Percentiles rank a stretch among this genome's conserved stretches.
These are phyloP conservation scores for Rhinoraja longicauda DNA, from an alignment of 2,797 vertebrate species.

Conservation along the genomic window DNA sequence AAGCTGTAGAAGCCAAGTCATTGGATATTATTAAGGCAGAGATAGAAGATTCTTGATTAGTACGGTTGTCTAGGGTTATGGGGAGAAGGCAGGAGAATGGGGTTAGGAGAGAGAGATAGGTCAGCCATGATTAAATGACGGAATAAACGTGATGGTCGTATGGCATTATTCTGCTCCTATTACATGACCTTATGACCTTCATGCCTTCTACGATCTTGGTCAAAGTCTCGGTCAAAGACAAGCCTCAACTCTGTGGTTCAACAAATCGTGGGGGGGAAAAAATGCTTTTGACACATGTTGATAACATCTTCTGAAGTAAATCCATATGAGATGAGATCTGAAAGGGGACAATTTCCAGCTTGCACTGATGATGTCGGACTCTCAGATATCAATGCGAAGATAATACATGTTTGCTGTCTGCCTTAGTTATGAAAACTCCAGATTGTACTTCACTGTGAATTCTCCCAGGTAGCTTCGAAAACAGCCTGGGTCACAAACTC, in stretches of 20 bases:
- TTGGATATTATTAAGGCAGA: too few relatives aligned
- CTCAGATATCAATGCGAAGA: slow-evolving; percentile 78
- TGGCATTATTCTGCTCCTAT: too few relatives aligned
- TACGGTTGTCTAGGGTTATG: too few relatives aligned
- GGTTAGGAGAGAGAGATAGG: too few relatives aligned
- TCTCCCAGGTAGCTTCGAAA: slow-evolving; percentile 68
- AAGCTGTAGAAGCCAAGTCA: too few relatives aligned
- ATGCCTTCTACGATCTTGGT: slow-evolving; percentile 62
- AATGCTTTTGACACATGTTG: slow-evolving; percentile 60
- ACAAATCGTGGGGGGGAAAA: slow-evolving; percentile 58
- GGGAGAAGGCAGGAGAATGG: too few relatives aligned
- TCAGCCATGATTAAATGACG: too few relatives aligned
- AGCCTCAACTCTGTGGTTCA: slow-evolving; percentile 53
- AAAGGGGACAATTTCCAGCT: slow-evolving; percentile 65
- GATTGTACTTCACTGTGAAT: slow-evolving; percentile 74
- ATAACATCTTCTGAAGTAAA: slow-evolving; percentile 75
- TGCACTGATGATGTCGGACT: slow-evolving; percentile 59
- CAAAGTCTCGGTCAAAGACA: slow-evolving; percentile 72
- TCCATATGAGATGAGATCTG: slow-evolving; percentile 59
- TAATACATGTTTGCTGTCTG: slow-evolving; percentile 52
- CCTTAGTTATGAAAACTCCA: slow-evolving; percentile 58
- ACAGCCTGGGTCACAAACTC: slow-evolving; percentile 80
- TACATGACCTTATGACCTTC: slow-evolving; percentile 56
- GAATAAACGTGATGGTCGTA: too few relatives aligned
- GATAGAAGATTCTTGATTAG: too few relatives aligned